Evolutionary conservation across 2,113 vertebrate species (phyloP), one percentile per base, ranked within the genome.

Genomic region (Pachypanchax playfairii): DNA sequence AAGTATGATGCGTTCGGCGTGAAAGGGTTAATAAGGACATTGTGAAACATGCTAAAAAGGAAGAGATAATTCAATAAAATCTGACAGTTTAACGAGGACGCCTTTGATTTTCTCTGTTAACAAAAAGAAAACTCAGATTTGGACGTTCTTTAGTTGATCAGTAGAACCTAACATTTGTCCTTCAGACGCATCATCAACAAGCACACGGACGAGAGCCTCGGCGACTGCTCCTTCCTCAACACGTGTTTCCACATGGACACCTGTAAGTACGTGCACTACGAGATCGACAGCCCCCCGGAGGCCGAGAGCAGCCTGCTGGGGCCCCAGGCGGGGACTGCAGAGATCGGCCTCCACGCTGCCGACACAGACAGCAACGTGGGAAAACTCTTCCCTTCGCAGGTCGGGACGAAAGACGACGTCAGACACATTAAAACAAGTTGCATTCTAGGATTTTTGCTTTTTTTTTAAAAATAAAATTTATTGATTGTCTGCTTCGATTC

Each of bases 221-320:
- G 95, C 10, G 95, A 96, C 84, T 97, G 95, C 83, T 96, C 95
- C 69, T 97, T 97, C 86, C 93, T 97, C 60, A 97, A 97, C 86
- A 97, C 95, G 0, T 97, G 95, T 60, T 97, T 97, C 89, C 95
- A 96, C 83, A 97, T 97, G 95, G 95, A 97, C 85, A 96, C 94
- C 64, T 97, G 95, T 83, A 97, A 97, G 62, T 97, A 96, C 46
- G 95, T 96, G 72, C 95, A 96, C 85, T 97, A 97, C 22, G 95
- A 97, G 89, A 97, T 97, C 42, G 95, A 97, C 87, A 80, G 93
- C 33, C 93, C 93, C 35, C 89, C 93, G 3, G 95, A 94, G 64
- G 71, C 79, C 0, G 91, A 94, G 46, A 83, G 89, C 18, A 82
- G 89, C 11, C 79, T 82, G n/a, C 28, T 85, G 63, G 92, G 89